phyloP scores from a whole-genome alignment of 2,888 invertebrate species.

The Polymixis lichenea region DNA sequence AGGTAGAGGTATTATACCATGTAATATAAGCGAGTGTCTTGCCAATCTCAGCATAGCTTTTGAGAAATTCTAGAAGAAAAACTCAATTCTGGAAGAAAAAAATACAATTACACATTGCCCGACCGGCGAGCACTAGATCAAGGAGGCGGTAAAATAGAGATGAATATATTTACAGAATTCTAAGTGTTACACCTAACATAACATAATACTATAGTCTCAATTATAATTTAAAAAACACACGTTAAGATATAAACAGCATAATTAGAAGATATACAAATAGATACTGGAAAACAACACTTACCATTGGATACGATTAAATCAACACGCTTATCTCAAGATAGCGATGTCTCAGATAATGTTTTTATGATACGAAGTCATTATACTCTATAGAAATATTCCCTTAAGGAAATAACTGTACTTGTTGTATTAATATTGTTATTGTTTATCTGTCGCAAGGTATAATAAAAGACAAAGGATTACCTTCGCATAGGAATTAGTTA shows the following conservation, averaged over 20 bases:
- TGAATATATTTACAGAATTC: neutral
- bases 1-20: neutral
- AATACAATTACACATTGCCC: neutral
- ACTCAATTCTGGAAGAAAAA: too few species aligned
- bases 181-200: neutral
- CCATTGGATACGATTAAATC: conserved; percentile 43
- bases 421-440: conserved; percentile 17
- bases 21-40: too few species aligned
- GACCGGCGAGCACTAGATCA: neutral
- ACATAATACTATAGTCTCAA: neutral
- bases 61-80: neutral
- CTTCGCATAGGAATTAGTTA: conserved; percentile 20
- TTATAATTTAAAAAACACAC: conserved; percentile 12
- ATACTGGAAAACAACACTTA: conserved; percentile 27
- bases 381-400: conserved; percentile 23
- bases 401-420: conserved; percentile 2
- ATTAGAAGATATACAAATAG: conserved; percentile 35
- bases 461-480: conserved; percentile 33
- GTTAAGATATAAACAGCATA: conserved; percentile 22
- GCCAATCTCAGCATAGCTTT: neutral
- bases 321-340: conserved; percentile 54
- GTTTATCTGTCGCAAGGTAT: conserved; percentile 17
- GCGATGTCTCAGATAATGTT: conserved; percentile 37
- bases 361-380: conserved; percentile 27
- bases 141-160: neutral